phyloP scores from a whole-genome alignment of 2,797 vertebrate genomes.

The Eospalax fontanierii region DNA sequence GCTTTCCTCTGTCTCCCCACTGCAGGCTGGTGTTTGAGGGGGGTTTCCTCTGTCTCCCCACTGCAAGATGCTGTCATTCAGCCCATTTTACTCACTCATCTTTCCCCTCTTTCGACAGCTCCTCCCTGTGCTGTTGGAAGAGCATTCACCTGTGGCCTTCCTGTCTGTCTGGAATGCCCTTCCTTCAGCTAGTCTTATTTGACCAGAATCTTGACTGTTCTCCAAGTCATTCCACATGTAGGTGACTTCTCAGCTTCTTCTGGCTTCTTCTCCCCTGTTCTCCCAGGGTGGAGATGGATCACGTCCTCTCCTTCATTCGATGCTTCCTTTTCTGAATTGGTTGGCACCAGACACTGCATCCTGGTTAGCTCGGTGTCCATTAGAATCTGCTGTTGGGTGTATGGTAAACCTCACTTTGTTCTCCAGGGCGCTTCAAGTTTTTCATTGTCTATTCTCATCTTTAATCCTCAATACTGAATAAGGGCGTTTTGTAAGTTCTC shows the following conservation, averaged over 20 bases:
- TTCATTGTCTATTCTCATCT: background rate
- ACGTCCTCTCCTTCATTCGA: background rate
- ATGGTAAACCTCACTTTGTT: no score
- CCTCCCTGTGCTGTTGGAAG: background rate
- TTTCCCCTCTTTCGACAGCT: background rate
- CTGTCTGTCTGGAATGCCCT: background rate
- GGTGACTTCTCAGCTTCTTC: background rate
- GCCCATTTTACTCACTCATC: no score
- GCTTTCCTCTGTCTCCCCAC: background rate
- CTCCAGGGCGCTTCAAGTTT: no score
- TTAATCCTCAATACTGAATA: background rate
- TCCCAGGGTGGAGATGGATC: no score
- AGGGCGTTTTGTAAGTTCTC: background rate
- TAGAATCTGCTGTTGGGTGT: background rate
- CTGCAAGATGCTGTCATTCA: background rate
- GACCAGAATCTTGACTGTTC: background rate
- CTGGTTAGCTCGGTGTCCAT: background rate
- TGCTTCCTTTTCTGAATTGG: background rate
- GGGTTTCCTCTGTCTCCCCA: background rate
- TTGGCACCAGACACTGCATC: background rate
- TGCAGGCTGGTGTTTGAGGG: background rate
- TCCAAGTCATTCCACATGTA: background rate
- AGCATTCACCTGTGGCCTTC: background rate
- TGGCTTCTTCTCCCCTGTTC: background rate
- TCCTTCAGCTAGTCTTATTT: background rate